Base-by-base conservation (phyloP, 2,797 vertebrate species). In the Telmatherina bonti region DNA sequence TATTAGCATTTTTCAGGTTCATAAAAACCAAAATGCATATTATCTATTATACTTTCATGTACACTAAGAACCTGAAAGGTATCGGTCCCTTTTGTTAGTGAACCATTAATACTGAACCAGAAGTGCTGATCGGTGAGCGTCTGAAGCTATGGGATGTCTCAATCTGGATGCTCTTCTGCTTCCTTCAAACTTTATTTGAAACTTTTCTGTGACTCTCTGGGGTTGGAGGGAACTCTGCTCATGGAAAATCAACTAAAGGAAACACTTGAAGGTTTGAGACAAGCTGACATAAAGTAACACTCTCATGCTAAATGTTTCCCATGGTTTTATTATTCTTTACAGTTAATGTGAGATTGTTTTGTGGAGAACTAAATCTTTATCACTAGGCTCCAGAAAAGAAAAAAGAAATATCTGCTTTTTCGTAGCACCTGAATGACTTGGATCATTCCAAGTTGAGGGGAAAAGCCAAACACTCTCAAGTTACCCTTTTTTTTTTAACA, bases 401-500 rank as follows among this genome's bases (percentile, higher is more conserved):
- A 41, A 49, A n/a, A 38, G 71, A 79, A 81, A 67, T 45, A 61
- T 43, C 61, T 51, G 47, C 70, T 73, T 88, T 82, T 75, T 57
- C 43, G 56, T 22, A 70, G 59, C 77, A 87, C 73, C 63, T 79
- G 79, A 70, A 70, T 52, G 58, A 70, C 67, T 81, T 67, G 36
- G 52, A 72, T 67, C 76, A 53, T 79, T 61, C 29, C 11, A 70
- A 26, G 24, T 55, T 10, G 4, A n/a, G 33, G 35, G 59, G 35
- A 36, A 66, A 57, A 85, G 2, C 24, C 16, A 67, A 61, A 62
- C 15, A 52, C 18, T 78, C 27, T 20, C 62, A 51, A 31, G 26
- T 24, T 38, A 45, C 8, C 43, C n/a, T 45, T 45, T 45, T 45
- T 41, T 15, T 43, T 43, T 3, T 41, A 35, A 22, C 30, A 13